Evolutionary conservation across 1,140 invertebrate genomes (phyloP).

Genomic region (Oedothorax gibbosus): DNA sequence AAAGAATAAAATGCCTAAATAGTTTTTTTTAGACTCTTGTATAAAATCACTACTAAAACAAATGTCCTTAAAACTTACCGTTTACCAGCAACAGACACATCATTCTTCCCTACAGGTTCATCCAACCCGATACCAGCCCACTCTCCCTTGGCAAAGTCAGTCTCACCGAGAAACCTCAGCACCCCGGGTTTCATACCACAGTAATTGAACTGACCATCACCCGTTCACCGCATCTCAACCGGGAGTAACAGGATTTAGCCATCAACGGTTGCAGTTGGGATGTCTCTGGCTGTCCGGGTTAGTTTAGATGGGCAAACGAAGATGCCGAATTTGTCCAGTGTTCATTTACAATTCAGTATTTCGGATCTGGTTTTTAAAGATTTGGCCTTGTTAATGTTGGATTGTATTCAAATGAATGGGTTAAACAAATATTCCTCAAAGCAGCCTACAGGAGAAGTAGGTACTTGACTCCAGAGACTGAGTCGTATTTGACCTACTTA

Average conservation of each 20-base stretch:
- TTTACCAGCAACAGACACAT: slow-evolving; percentile 88
- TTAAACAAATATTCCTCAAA: slow-evolving; percentile 91
- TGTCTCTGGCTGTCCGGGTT: no score
- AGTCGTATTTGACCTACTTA: slow-evolving; percentile 82
- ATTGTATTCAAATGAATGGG: slow-evolving; percentile 67
- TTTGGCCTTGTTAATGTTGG: no score
- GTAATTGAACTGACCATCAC: slow-evolving; percentile 89
- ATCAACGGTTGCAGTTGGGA: not conserved
- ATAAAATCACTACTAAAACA: not conserved
- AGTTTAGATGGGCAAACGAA: not conserved
- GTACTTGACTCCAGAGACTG: slow-evolving; percentile 88
- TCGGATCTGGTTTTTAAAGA: no score
- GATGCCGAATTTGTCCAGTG: no score
- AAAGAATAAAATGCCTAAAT: not conserved
- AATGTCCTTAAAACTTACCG: slow-evolving; percentile 78
- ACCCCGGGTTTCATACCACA: slow-evolving; percentile 89
- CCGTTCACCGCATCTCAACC: slow-evolving; percentile 85
- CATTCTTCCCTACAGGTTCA: slow-evolving; percentile 93
- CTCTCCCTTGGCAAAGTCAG: slow-evolving; percentile 89
- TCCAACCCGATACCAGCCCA: slow-evolving; percentile 97
- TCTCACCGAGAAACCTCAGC: slow-evolving; percentile 84
- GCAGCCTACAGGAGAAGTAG: slow-evolving; percentile 89
- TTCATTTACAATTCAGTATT: no score
- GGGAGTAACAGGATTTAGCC: slow-evolving; percentile 66
- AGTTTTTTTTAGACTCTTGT: not conserved